Base-by-base conservation (phyloP, 2,113 vertebrate species). In the Lonchura striata region DNA sequence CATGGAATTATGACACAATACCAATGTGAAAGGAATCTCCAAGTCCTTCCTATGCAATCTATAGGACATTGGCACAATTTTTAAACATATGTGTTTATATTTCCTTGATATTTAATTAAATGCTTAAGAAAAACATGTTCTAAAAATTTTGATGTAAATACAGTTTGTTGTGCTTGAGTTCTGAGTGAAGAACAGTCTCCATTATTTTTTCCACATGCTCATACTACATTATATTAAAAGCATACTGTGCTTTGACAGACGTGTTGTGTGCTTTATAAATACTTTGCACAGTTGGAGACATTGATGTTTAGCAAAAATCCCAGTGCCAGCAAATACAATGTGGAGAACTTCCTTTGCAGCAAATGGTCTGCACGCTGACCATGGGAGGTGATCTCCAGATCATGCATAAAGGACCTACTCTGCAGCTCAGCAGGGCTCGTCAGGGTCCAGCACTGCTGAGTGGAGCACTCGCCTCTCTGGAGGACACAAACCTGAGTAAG, bases 131-230 rank as follows among this genome's bases (percentile, higher is more conserved):
- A 97, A 94, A 79, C 52, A 76, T 44, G n/a, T 86, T 97, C 88
- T 94, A 86, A 97, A 97, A 97, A 91, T 95, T 94, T 95, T 94
- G 95, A 78, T 92, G 52, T 31, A 84, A 90, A 85, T 95, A 64
- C 66, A 80, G 60, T 86, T 95, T 93, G 74, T 82, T 96, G 82
- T 88, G 80, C 52, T 78, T 84, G 71, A 90, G 89, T 95, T 97
- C 93, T 95, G 94, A 96, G 96, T 93, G 90, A 70, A 94, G 93
- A 90, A 86, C 65, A 61, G 33, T 33, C 59, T 83, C 78, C 91
- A 84, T 91, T 95, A 93, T 95, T 94, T 96, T 93, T 96, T 89
- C 93, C 95, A 94, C 92, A 92, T 94, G 90, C 37, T 88, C 8
- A 30, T 71, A 35, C 53, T 86, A 47, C 27, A 12, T 76, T 79